Percentiles rank a stretch among this genome's conserved stretches.
Conservation (phyloP, 2,797 vertebrate species). For the Smutsia gigantea region DNA sequence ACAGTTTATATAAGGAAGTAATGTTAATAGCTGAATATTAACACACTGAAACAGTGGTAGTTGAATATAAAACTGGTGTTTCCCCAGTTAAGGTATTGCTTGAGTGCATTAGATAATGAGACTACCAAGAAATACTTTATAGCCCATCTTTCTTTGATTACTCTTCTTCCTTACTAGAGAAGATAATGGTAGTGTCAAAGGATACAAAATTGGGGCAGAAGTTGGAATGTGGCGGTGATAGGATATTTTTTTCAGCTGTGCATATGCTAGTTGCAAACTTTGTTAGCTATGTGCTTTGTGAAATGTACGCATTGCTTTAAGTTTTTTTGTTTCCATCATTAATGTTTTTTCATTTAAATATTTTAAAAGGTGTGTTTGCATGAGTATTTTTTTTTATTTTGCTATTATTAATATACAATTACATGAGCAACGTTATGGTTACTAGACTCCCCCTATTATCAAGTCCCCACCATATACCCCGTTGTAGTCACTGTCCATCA, state of each 20-base stretch:
- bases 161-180: neutral
- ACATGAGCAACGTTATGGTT: no score
- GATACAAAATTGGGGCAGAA: neutral
- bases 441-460: no score
- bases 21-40: neutral
- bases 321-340: neutral
- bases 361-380: neutral
- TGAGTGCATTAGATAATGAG: neutral
- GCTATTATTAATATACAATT: no score
- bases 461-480: no score
- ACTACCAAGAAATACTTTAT: neutral
- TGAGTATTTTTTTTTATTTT: neutral
- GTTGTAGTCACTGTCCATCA: no score
- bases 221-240: neutral
- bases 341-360: neutral
- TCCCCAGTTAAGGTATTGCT: neutral
- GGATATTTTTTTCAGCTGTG: neutral
- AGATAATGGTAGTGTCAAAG: neutral
- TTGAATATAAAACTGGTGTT: neutral
- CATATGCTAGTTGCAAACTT: neutral
- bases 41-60: neutral
- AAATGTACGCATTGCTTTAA: neutral
- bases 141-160: neutral
- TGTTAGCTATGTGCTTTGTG: neutral
- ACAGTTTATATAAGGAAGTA: neutral